Evolutionary conservation across 2,113 vertebrate species (phyloP).

Genomic region (Bos indicus): DNA sequence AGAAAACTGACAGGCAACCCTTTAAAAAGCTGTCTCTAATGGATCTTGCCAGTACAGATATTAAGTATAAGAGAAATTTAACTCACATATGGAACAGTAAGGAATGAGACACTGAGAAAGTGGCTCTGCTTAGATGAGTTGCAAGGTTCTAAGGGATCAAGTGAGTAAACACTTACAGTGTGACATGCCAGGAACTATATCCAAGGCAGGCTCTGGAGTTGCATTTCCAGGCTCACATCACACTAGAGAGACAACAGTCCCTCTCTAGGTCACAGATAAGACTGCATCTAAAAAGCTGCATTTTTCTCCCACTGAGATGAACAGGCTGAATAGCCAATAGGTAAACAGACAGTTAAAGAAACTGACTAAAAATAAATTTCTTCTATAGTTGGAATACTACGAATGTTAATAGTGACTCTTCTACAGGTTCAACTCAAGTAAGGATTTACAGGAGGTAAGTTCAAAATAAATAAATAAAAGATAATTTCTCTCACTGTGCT

Average conservation of each 20-base stretch:
- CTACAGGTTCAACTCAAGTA: neutral
- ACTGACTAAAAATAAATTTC: neutral
- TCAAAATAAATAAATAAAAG: neutral
- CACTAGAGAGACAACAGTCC: slow-evolving; percentile 51
- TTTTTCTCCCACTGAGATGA: neutral
- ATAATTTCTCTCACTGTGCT: neutral
- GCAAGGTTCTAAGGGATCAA: neutral
- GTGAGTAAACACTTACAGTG: neutral
- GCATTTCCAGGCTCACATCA: neutral
- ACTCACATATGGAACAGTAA: neutral
- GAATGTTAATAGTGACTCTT: neutral
- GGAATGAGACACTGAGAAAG: slow-evolving; percentile 4
- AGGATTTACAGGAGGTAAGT: neutral
- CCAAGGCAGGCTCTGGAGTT: neutral
- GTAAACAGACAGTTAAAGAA: neutral
- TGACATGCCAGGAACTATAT: neutral
- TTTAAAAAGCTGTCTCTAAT: neutral
- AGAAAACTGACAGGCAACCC: slow-evolving; percentile 2
- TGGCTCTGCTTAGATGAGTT: neutral
- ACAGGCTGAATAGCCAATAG: neutral
- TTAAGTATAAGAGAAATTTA: neutral
- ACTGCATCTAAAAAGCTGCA: slow-evolving; percentile 25
- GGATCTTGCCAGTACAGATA: neutral
- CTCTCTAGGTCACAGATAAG: slow-evolving; percentile 47
- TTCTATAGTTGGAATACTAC: neutral